Evolutionary conservation across 2,113 vertebrate species (phyloP).

Genomic region (Nycticryphes semicollaris): DNA sequence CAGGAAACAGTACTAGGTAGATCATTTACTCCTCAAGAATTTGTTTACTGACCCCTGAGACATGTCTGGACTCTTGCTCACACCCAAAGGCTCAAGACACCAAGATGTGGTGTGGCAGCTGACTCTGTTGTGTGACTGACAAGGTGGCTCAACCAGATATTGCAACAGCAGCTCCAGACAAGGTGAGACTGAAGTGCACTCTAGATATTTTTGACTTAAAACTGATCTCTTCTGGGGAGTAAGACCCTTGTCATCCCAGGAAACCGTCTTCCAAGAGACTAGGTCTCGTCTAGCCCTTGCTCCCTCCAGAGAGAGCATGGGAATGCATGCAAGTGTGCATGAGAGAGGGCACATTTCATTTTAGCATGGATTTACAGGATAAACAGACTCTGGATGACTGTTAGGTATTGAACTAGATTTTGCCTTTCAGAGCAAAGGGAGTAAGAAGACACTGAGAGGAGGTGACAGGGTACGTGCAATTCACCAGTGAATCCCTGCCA

Average conservation of each 20-base stretch:
- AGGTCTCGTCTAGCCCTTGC: neutral
- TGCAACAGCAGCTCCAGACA: neutral
- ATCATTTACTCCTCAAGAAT: neutral
- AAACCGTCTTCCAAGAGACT: neutral
- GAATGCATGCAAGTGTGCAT: accelerated
- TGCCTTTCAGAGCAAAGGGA: neutral
- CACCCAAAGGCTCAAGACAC: neutral
- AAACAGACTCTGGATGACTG: neutral
- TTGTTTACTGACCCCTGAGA: neutral
- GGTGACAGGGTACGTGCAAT: neutral
- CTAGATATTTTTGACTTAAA: neutral
- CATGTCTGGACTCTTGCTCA: neutral
- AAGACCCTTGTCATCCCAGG: neutral
- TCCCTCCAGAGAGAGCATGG: neutral
- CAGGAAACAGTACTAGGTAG: neutral
- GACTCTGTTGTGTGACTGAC: neutral
- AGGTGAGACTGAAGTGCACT: neutral
- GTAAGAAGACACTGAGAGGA: neutral
- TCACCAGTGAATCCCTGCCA: neutral
- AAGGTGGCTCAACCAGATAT: neutral
- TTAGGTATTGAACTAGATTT: neutral
- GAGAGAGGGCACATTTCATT: neutral
- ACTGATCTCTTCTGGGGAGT: neutral
- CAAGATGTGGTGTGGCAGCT: neutral
- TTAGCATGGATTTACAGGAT: neutral